phyloP scores from a whole-genome alignment of 2,113 vertebrate genomes.

The Bungarus multicinctus region DNA sequence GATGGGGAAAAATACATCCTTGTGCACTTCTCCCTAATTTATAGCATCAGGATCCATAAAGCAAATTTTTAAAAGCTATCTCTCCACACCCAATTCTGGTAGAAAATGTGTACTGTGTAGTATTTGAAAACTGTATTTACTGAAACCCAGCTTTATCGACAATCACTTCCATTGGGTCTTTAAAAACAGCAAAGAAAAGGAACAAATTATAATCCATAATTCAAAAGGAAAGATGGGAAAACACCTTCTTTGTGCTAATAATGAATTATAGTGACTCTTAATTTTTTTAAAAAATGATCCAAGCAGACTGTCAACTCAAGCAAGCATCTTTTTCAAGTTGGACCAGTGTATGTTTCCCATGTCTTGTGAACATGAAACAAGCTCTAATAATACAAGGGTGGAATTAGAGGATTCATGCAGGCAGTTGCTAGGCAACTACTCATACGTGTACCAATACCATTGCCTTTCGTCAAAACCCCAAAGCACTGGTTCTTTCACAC shows the following conservation, averaged over 20 bases:
- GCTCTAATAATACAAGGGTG: constrained; percentile 5
- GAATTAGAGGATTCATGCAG: constrained; percentile 23
- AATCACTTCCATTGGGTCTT: not conserved
- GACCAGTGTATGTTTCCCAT: not conserved
- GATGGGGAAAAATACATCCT: not conserved
- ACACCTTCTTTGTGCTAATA: not conserved
- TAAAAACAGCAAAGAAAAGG: not conserved
- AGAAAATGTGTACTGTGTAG: not conserved
- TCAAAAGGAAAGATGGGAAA: not conserved
- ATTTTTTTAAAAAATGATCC: not conserved
- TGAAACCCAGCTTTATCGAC: not conserved
- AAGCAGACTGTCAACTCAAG: not conserved
- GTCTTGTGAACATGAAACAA: not conserved
- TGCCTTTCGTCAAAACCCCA: constrained; percentile 13
- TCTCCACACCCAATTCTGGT: not conserved
- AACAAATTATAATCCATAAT: not conserved
- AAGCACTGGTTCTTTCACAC: constrained; percentile 28
- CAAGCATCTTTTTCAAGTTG: not conserved
- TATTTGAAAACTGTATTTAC: not conserved
- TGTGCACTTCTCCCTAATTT: not conserved
- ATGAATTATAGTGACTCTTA: not conserved
- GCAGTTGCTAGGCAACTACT: constrained; percentile 27
- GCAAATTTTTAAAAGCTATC: not conserved
- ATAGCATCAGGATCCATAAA: not conserved
- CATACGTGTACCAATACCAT: constrained; percentile 8